Percentiles rank a stretch among this genome's conserved stretches.
phyloP scores from a whole-genome alignment of 2,113 vertebrate genomes.

The Trichechus manatus region DNA sequence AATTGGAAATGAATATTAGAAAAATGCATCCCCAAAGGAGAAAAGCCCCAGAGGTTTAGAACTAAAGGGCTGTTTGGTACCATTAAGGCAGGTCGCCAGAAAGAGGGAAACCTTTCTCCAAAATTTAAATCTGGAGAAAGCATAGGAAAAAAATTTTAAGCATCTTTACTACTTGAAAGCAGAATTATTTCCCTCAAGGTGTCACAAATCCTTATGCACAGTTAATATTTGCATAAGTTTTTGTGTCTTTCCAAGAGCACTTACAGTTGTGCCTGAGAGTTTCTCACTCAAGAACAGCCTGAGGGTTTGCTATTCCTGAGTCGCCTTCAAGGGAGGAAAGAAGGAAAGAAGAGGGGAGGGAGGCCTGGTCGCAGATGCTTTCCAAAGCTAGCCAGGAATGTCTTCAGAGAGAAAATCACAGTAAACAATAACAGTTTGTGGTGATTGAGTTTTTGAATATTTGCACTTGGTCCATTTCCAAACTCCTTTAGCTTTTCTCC shows the following conservation, averaged over 20 bases:
- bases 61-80: background rate
- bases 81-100: background rate
- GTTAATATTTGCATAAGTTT: background rate
- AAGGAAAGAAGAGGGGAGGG: background rate
- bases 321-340: background rate
- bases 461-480: constrained; percentile 45
- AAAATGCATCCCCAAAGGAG: background rate
- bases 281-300: background rate
- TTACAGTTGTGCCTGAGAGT: background rate
- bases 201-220: background rate
- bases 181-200: background rate
- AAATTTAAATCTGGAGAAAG: background rate
- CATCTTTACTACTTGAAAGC: background rate
- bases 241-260: background rate
- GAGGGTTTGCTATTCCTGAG: background rate
- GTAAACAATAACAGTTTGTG: background rate
- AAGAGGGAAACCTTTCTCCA: background rate
- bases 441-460: constrained; percentile 39
- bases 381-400: background rate
- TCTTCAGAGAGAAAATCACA: constrained; percentile 37
- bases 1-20: background rate
- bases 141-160: background rate
- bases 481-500: constrained; percentile 47
- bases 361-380: background rate
- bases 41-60: background rate